phyloP scores from a whole-genome alignment of 2,888 invertebrate species.

The Drosophila neonasuta region DNA sequence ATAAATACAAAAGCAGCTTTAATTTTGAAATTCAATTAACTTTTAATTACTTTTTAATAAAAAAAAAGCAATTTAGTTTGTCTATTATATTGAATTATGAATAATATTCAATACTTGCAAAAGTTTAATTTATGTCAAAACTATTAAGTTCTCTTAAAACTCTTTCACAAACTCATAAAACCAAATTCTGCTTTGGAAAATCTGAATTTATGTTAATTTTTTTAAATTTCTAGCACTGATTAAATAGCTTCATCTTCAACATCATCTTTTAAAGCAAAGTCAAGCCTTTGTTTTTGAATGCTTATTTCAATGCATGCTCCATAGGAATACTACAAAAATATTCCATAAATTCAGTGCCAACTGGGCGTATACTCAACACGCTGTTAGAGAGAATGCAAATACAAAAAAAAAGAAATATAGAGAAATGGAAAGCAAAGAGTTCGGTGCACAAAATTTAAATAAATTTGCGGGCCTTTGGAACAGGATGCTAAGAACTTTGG shows the following conservation, averaged over 20 bases:
- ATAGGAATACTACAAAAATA: not conserved
- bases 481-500: constrained; percentile 10
- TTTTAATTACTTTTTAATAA: not conserved
- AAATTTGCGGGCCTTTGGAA: constrained; percentile 49
- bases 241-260: too few relatives aligned
- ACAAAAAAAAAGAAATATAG: not conserved
- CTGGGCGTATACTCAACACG: not conserved
- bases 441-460: constrained; percentile 65
- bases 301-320: not conserved
- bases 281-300: not conserved
- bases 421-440: constrained; percentile 47
- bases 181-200: too few relatives aligned
- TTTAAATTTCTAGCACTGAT: too few relatives aligned
- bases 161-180: too few relatives aligned
- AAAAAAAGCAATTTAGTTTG: not conserved
- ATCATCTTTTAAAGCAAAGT: too few relatives aligned
- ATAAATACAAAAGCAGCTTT: not conserved
- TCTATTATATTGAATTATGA: too few relatives aligned
- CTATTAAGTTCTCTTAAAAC: too few relatives aligned
- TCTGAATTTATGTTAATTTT: too few relatives aligned
- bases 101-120: too few relatives aligned
- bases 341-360: constrained; percentile 1
- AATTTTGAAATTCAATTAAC: not conserved
- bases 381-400: not conserved
- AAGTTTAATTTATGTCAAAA: too few relatives aligned